A percentile compares a stretch with the other conserved stretches of the same genome.
Evolutionary conservation across 2,888 invertebrate genomes (phyloP).

Genomic region (Tetragonisca angustula): DNA sequence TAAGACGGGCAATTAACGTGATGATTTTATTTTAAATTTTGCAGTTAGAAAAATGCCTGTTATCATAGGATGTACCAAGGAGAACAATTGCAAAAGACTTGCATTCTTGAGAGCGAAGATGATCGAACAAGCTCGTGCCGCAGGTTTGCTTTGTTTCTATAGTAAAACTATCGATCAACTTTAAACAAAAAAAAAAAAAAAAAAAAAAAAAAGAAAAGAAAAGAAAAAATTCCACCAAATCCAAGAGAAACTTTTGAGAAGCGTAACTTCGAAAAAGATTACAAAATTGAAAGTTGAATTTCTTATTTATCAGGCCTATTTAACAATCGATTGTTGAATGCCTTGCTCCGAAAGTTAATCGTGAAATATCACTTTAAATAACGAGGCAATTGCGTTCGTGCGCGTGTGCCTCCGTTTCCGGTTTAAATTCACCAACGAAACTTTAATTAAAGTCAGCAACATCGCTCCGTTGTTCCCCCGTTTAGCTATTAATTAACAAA

Average conservation of each 20-base stretch:
- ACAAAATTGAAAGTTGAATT: not conserved
- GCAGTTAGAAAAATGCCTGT: constrained; percentile 60
- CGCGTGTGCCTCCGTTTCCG: not conserved
- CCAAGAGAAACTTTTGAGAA: no score
- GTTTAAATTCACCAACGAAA: not conserved
- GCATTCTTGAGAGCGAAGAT: constrained; percentile 65
- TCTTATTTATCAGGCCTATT: not conserved
- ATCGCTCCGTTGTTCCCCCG: no score
- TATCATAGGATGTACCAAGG: constrained; percentile 76
- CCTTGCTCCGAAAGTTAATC: not conserved
- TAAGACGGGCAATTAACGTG: no score
- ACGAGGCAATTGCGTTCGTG: not conserved
- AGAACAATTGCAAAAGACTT: constrained; percentile 76
- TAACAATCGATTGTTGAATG: not conserved
- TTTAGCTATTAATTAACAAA: not conserved
- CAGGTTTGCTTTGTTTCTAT: constrained; percentile 61
- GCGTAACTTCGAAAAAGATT: no score
- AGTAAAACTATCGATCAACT: not conserved
- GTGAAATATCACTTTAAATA: not conserved
- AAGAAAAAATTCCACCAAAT: no score
- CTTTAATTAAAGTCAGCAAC: not conserved
- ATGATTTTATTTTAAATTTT: not conserved
- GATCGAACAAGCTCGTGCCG: constrained; percentile 50
- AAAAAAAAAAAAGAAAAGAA: not conserved
- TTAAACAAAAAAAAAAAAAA: not conserved